These are phyloP conservation scores for Drosophila virilis DNA, from an alignment of 1,140 invertebrate species.

Conservation along the genomic window DNA sequence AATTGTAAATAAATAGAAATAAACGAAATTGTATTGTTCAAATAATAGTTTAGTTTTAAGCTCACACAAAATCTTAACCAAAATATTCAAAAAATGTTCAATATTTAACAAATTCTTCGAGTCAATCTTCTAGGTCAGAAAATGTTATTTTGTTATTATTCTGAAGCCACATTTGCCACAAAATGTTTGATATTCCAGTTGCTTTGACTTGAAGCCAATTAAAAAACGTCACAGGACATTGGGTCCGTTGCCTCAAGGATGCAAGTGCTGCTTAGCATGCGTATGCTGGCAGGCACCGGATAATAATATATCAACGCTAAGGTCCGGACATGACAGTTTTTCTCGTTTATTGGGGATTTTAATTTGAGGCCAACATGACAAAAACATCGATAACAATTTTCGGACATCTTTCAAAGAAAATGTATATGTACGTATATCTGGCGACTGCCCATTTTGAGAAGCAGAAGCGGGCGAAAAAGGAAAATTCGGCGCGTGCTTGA, in stretches of 20 bases:
- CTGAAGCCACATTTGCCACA: background rate
- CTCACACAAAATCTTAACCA: too few relatives aligned
- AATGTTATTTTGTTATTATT: background rate
- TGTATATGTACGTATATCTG: background rate
- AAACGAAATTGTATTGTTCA: too few relatives aligned
- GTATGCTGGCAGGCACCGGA: slow-evolving; percentile 33
- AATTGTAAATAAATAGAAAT: too few relatives aligned
- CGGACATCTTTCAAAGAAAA: slow-evolving; percentile 56
- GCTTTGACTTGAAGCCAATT: slow-evolving; percentile 63
- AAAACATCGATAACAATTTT: slow-evolving; percentile 82
- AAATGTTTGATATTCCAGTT: slow-evolving; percentile 72
- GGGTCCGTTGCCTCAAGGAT: slow-evolving; percentile 17
- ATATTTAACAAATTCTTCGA: background rate
- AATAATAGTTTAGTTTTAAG: too few relatives aligned
- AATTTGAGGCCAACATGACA: slow-evolving; percentile 80
- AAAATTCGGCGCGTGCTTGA: slow-evolving; percentile 63
- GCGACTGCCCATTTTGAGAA: slow-evolving; percentile 53
- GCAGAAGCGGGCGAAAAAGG: slow-evolving; percentile 12
- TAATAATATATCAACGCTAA: slow-evolving; percentile 72
- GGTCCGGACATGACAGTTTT: slow-evolving; percentile 66
- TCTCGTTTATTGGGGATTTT: slow-evolving; percentile 73
- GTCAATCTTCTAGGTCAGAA: background rate
- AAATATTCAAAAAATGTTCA: too few relatives aligned
- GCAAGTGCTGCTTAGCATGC: slow-evolving; percentile 63
- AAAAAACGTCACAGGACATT: slow-evolving; percentile 62